Percentiles rank a stretch among this genome's conserved stretches.
These are phyloP conservation scores for Cybosia mesomella DNA, from an alignment of 2,888 invertebrate species.

Conservation along the genomic window DNA sequence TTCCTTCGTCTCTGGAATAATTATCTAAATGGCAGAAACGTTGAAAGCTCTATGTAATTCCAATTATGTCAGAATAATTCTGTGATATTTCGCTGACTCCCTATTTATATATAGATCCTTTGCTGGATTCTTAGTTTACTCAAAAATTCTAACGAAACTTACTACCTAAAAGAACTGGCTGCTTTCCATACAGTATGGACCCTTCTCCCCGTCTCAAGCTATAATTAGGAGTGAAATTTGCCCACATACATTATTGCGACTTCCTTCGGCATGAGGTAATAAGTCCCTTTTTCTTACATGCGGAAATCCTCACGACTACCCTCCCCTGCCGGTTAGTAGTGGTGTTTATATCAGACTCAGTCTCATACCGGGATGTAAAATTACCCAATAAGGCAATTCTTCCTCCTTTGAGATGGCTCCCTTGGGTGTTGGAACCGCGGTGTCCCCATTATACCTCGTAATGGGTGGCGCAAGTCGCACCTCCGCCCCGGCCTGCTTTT, in stretches of 20 bases:
- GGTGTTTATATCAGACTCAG: too few species aligned
- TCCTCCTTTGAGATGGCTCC: too few species aligned
- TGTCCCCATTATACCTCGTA: too few species aligned
- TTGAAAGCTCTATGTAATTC: not conserved
- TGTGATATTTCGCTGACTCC: not conserved
- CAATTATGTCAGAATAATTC: not conserved
- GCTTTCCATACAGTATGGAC: not conserved
- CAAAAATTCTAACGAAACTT: not conserved
- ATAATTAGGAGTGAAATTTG: not conserved
- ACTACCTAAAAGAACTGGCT: not conserved
- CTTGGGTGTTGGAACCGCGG: too few species aligned
- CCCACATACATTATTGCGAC: not conserved
- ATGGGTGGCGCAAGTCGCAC: too few species aligned
- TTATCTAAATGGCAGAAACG: not conserved
- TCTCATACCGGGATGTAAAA: too few species aligned
- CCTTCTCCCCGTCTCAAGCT: not conserved
- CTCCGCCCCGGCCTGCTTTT: too few species aligned
- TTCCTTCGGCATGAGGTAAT: not conserved
- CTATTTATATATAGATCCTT: not conserved
- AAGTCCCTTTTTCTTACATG: too few species aligned
- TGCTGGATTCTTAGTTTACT: not conserved
- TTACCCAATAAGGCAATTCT: too few species aligned
- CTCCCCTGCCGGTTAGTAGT: too few species aligned
- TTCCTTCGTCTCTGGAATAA: not conserved
- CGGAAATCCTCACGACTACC: too few species aligned